Percentiles rank a stretch among this genome's conserved stretches.
These are phyloP conservation scores for Sialia sialis DNA, from an alignment of 2,113 vertebrate genomes.

Conservation along the genomic window DNA sequence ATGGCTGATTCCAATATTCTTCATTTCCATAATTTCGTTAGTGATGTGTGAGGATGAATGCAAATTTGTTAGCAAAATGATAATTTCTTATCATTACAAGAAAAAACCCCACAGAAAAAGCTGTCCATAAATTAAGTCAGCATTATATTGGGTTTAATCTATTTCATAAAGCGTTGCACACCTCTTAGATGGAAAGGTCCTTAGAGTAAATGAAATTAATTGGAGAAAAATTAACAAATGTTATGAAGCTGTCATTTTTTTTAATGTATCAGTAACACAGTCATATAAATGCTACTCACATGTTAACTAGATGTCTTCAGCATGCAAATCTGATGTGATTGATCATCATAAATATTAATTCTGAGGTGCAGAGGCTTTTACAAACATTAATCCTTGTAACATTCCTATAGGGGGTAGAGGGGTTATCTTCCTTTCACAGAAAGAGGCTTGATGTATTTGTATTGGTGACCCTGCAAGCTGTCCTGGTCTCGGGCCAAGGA, in stretches of 20 bases:
- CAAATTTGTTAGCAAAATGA: background rate
- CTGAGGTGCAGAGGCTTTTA: background rate
- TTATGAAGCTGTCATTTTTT: background rate
- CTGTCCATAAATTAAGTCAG: constrained; percentile 46
- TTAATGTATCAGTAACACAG: background rate
- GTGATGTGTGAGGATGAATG: background rate
- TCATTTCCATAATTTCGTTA: background rate
- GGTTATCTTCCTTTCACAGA: background rate
- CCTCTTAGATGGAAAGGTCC: background rate
- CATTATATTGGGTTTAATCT: constrained; percentile 19
- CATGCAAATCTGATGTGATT: background rate
- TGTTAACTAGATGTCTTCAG: background rate
- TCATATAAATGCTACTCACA: background rate
- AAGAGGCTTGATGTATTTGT: background rate
- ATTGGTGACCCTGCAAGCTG: accelerated
- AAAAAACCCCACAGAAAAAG: background rate
- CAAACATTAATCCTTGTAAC: background rate
- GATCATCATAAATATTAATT: background rate
- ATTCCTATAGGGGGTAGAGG: background rate
- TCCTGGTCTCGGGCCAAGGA: background rate
- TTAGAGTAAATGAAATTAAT: constrained; percentile 44
- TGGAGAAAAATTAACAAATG: background rate
- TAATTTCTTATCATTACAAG: constrained; percentile 10
- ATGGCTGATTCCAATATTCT: background rate
- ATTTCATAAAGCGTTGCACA: background rate